Conservation (phyloP, 2,113 vertebrate genomes). For the Fulica atra region DNA sequence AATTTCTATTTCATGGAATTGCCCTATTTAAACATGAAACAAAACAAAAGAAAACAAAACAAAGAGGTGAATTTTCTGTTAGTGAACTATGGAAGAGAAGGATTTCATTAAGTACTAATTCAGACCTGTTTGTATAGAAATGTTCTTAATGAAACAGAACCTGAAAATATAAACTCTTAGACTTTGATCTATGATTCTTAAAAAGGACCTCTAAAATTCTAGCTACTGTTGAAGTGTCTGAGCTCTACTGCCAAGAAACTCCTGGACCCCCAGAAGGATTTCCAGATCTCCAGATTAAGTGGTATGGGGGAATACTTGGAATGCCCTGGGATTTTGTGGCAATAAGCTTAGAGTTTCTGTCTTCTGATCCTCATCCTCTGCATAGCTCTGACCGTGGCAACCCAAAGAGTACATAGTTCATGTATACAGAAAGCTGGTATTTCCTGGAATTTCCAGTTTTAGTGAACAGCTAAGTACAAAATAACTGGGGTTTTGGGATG, state of each 20-base stretch:
- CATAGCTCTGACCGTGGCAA: background rate
- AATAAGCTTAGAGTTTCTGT: background rate
- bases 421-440: background rate
- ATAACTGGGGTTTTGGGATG: accelerated
- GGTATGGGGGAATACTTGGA: background rate
- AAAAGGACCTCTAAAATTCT: background rate
- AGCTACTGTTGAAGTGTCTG: background rate
- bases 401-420: background rate
- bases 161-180: background rate
- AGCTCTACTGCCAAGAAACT: background rate
- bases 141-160: background rate
- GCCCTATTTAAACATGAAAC: background rate
- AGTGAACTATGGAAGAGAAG: background rate
- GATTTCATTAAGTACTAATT: background rate
- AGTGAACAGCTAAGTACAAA: background rate
- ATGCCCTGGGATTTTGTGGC: background rate
- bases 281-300: background rate
- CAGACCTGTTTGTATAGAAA: background rate
- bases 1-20: background rate
- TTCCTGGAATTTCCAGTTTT: background rate
- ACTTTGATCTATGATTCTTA: background rate
- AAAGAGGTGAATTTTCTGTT: background rate
- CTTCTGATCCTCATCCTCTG: background rate
- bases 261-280: background rate
- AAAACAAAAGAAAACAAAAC: too few species aligned